These are phyloP conservation scores for Microtus montanus DNA, from an alignment of 2,113 vertebrate genomes.

Conservation along the genomic window DNA sequence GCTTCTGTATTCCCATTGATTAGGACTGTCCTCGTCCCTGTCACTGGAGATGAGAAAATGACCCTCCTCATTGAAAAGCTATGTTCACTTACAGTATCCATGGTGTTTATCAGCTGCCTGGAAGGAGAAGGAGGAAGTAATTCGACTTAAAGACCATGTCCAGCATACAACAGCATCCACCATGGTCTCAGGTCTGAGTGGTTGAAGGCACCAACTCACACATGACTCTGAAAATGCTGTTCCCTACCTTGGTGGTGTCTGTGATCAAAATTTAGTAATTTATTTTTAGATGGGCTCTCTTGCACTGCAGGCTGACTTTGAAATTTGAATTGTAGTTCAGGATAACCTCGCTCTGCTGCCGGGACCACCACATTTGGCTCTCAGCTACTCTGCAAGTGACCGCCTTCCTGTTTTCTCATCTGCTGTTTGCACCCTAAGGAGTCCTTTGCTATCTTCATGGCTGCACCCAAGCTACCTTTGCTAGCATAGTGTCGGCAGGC, in stretches of 20 bases:
- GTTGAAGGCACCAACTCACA: neutral
- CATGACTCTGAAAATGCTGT: neutral
- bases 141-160: neutral
- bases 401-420: neutral
- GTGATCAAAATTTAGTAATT: neutral
- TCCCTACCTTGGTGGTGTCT: neutral
- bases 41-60: neutral
- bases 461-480: neutral
- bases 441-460: neutral
- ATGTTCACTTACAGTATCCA: neutral
- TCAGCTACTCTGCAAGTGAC: neutral
- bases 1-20: neutral
- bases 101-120: neutral
- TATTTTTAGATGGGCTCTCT: neutral
- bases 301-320: no score
- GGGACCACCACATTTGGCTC: no score
- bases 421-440: neutral
- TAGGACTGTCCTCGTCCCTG: neutral
- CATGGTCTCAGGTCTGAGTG: fast-evolving
- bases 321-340: neutral
- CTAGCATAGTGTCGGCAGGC: neutral
- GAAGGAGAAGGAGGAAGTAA: neutral
- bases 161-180: neutral
- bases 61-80: neutral
- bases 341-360: neutral